Percentiles rank a stretch among this genome's conserved stretches.
Conservation (phyloP, 2,113 vertebrate species). For the Syngnathoides biaculeatus region DNA sequence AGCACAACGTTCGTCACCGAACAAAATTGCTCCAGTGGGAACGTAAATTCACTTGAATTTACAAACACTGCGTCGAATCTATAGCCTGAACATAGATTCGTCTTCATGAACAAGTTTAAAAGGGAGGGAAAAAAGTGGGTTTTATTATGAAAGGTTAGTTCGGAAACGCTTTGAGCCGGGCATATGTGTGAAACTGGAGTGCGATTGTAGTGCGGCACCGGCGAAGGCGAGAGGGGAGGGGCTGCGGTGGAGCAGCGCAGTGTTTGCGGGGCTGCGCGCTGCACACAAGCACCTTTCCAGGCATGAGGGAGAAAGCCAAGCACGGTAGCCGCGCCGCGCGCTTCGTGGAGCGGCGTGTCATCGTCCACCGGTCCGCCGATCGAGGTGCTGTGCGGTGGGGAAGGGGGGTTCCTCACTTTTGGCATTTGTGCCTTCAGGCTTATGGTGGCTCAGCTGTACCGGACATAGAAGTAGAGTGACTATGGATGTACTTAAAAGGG, state of each 20-base stretch:
- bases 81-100: background rate
- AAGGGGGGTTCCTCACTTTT: constrained; percentile 5
- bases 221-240: constrained; percentile 65
- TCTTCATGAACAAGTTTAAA: background rate
- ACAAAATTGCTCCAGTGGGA: background rate
- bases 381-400: constrained; percentile 63
- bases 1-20: background rate
- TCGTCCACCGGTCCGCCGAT: constrained; percentile 70
- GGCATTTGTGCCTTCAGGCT: constrained; percentile 12
- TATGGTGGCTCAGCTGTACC: constrained; percentile 10
- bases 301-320: constrained; percentile 67
- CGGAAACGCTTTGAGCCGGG: constrained; percentile 25
- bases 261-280: constrained; percentile 45
- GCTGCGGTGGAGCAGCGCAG: constrained; percentile 70
- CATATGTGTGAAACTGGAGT: constrained; percentile 2
- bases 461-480: background rate
- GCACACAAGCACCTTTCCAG: constrained; percentile 48
- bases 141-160: constrained; percentile 52
- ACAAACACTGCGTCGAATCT: background rate
- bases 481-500: background rate
- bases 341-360: constrained; percentile 65
- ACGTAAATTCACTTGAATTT: background rate
- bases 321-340: constrained; percentile 56
- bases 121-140: background rate
- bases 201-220: constrained; percentile 64